Evolutionary conservation across 1,140 invertebrate genomes (phyloP).

Genomic region (Monomorium pharaonis): DNA sequence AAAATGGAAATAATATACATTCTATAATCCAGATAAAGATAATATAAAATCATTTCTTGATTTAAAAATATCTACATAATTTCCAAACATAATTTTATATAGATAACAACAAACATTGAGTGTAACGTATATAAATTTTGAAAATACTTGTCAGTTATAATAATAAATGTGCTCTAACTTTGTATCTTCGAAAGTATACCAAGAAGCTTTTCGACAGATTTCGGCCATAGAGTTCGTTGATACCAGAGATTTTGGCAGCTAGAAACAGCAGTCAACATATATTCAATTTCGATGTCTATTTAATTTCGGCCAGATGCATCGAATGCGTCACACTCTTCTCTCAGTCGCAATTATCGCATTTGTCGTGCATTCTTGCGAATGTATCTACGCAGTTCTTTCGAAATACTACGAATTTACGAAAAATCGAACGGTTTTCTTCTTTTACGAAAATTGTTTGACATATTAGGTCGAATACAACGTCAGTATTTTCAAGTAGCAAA

Average conservation of each 20-base stretch:
- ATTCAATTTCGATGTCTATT: slow-evolving; percentile 27
- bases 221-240: slow-evolving; percentile 54
- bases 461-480: background rate
- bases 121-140: background rate
- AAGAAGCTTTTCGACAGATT: slow-evolving; percentile 15
- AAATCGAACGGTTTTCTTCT: background rate
- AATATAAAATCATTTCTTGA: too few relatives aligned
- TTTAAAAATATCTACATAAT: too few relatives aligned
- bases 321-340: background rate
- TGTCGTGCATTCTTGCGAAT: background rate
- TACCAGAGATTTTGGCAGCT: slow-evolving; percentile 56
- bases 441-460: too few relatives aligned
- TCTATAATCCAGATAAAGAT: too few relatives aligned
- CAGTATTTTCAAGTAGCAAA: background rate
- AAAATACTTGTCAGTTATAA: background rate
- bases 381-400: background rate
- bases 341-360: background rate
- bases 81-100: too few relatives aligned
- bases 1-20: too few relatives aligned
- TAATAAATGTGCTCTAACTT: background rate
- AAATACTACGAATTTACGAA: background rate
- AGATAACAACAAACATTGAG: too few relatives aligned
- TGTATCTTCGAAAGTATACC: background rate
- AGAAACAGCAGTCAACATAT: slow-evolving; percentile 15
- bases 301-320: slow-evolving; percentile 22